Conservation (phyloP, 2,113 vertebrate species). For the Pangasianodon gigas region DNA sequence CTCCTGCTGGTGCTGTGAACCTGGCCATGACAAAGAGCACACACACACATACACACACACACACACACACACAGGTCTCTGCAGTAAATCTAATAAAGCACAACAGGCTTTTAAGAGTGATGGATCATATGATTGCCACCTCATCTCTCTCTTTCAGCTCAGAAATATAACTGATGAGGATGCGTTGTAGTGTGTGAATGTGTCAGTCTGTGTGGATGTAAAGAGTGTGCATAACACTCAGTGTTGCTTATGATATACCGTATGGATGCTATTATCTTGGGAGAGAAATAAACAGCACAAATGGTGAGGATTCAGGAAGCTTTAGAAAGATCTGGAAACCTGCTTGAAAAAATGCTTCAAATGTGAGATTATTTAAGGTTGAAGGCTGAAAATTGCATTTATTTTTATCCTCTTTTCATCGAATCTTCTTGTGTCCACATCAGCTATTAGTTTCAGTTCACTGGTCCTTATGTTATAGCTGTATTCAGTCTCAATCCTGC, state of each 20-base stretch:
- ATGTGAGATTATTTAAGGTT: not conserved
- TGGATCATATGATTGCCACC: not conserved
- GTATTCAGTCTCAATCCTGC: not conserved
- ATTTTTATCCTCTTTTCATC: not conserved
- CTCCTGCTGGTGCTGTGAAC: not conserved
- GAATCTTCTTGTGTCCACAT: not conserved
- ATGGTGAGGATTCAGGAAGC: not conserved
- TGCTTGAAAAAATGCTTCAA: not conserved
- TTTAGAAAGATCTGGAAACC: not conserved
- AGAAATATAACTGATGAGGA: not conserved
- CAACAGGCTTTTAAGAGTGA: conserved; percentile 22
- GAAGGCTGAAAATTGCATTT: not conserved
- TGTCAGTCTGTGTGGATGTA: not conserved
- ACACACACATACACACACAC: not conserved
- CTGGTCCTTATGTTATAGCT: not conserved
- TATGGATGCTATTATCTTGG: not conserved
- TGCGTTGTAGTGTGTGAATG: not conserved
- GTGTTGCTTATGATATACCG: not conserved
- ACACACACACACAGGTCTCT: conserved; percentile 8
- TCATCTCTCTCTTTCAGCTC: not conserved
- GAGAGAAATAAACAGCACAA: not conserved
- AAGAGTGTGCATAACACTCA: not conserved
- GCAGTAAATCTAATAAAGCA: conserved; percentile 24
- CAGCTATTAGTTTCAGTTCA: conserved; percentile 9
- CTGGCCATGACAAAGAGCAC: not conserved